These are phyloP conservation scores for Schizopygopsis pylzovi DNA, from an alignment of 2,797 vertebrate genomes.

Conservation along the genomic window DNA sequence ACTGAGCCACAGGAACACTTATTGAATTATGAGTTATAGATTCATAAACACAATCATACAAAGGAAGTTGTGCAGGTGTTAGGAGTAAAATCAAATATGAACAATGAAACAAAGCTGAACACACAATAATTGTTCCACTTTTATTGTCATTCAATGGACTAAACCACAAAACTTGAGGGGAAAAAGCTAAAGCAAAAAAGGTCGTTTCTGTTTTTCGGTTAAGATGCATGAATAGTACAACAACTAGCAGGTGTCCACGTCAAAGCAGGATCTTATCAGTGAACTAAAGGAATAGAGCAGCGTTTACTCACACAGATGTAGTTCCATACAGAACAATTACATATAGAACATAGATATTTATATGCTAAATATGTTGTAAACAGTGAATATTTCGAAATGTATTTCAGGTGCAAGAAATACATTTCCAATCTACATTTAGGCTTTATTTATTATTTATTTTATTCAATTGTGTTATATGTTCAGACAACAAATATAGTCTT, in stretches of 20 bases:
- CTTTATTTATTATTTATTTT: not conserved
- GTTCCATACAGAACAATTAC: not conserved
- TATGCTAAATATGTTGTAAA: not conserved
- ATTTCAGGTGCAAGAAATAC: not conserved
- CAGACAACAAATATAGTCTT: not conserved
- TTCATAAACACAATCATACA: not conserved
- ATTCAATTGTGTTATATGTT: not conserved
- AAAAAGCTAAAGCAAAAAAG: conserved; percentile 36
- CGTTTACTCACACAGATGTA: not conserved
- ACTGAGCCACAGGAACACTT: too few relatives aligned
- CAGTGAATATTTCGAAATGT: not conserved
- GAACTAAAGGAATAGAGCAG: not conserved
- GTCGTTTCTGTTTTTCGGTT: conserved; percentile 33
- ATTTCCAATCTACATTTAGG: not conserved
- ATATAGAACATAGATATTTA: not conserved
- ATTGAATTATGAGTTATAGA: not conserved
- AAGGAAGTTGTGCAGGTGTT: not conserved
- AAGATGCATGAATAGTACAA: conserved; percentile 47
- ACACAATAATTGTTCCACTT: not conserved
- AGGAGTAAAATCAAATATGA: not conserved
- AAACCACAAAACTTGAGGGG: not conserved
- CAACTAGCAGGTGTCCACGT: conserved; percentile 29
- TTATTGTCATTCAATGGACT: conserved; percentile 27
- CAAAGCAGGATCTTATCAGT: not conserved
- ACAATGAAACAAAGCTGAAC: not conserved